Evolutionary conservation across 2,113 vertebrate genomes (phyloP).

Genomic region (Sorex fumeus): DNA sequence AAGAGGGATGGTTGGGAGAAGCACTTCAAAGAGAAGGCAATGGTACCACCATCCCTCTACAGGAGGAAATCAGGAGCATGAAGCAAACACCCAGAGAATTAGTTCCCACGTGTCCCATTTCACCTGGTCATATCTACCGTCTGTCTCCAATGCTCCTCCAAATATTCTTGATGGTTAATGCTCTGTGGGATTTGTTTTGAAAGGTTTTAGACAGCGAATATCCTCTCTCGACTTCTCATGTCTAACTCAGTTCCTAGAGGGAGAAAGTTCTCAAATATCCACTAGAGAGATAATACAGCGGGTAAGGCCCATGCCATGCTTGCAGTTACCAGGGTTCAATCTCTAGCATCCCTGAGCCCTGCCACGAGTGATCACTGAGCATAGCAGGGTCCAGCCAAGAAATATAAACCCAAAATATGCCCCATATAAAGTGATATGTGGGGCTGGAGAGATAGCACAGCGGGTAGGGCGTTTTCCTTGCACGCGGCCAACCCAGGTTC

Average conservation of each 20-base stretch:
- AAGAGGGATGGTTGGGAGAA: rapidly evolving
- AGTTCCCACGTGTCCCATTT: background rate
- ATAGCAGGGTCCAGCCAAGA: too few species aligned
- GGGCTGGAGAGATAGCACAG: too few species aligned
- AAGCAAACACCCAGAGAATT: background rate
- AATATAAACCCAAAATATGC: too few species aligned
- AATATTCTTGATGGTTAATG: background rate
- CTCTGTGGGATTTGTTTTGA: background rate
- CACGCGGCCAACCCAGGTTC: too few species aligned
- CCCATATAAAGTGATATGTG: too few species aligned
- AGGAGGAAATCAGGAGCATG: background rate
- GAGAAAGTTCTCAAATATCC: too few species aligned
- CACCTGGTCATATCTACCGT: background rate
- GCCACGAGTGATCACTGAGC: too few species aligned
- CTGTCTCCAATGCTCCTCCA: background rate
- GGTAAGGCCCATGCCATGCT: too few species aligned
- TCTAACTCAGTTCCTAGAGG: background rate
- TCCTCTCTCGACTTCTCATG: background rate
- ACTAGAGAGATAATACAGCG: too few species aligned
- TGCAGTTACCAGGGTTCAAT: too few species aligned
- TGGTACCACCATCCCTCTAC: background rate
- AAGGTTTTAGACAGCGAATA: background rate
- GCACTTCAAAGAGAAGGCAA: background rate
- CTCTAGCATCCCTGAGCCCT: too few species aligned
- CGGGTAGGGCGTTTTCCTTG: too few species aligned